Base-by-base conservation (phyloP, 2,797 vertebrate species). In the Anabacerthia variegaticeps region DNA sequence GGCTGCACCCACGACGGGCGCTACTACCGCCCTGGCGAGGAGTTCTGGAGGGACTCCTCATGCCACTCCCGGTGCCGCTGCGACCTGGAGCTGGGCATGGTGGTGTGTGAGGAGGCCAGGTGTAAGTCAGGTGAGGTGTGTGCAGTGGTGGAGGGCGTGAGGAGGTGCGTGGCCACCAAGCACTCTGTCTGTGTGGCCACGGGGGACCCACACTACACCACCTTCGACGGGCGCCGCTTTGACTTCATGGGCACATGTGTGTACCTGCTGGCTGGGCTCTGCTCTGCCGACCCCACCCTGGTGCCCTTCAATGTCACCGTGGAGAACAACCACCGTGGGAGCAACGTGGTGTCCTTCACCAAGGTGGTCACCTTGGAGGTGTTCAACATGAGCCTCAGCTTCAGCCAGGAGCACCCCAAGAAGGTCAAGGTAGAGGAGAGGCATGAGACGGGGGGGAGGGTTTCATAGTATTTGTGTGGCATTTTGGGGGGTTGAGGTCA, bases 191-290 rank as follows among this genome's bases (percentile, higher is more conserved):
- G 99, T 44, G 62, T 96, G 18, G 98, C 97, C 14, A 93, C 94
- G 0, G 96, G 97, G 1, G 98, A 98, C 95, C 98, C 98, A 2
- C 99, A 99, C 81, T 99, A 99, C 54, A 94, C 81, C 55, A 98
- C 97, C 37, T 99, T 99, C 2, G 98, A 99, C 0, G 98, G 98
- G 11, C 95, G 5, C 37, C 97, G 36, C 76, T 99, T 92, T 1
- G 96, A 98, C 88, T 99, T 99, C 97, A 98, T 98, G 97, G 99
- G 99, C 28, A 98, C 98, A 30, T 99, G 99, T 61, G 39, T 97
- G 4, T 99, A 99, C 97, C 98, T 98, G 83, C 68, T 98, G 43
- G 80, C 85, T 0, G 96, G 89, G 5, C 93, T 97, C 0, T 97
- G 97, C 21, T 80, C 96, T 9, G 56, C 93, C 13, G 56, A 68